These are phyloP conservation scores for Hydropotes inermis DNA, from an alignment of 2,113 vertebrate genomes.

Conservation along the genomic window DNA sequence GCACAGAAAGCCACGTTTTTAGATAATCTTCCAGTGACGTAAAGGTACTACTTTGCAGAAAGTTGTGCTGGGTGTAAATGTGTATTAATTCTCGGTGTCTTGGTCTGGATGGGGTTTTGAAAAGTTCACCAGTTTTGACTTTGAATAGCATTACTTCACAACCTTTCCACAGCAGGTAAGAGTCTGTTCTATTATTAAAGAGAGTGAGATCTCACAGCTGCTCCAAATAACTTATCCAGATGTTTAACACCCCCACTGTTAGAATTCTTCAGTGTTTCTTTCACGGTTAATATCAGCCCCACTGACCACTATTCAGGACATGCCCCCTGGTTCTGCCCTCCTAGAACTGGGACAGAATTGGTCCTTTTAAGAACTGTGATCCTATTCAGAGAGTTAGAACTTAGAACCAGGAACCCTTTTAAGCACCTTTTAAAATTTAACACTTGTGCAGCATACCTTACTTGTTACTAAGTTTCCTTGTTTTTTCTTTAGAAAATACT, in stretches of 20 bases:
- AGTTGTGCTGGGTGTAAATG: neutral
- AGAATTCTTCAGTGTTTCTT: neutral
- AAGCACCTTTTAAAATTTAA: neutral
- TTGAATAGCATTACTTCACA: constrained; percentile 37
- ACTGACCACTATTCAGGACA: neutral
- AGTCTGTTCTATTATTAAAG: constrained; percentile 36
- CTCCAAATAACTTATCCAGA: constrained; percentile 33
- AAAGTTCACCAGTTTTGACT: constrained; percentile 26
- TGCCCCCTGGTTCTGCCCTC: neutral
- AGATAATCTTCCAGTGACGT: neutral
- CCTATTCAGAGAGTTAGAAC: neutral
- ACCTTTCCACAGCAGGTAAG: neutral
- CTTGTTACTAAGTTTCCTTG: neutral
- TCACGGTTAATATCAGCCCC: neutral
- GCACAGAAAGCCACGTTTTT: neutral
- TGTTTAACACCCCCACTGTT: neutral
- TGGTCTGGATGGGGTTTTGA: neutral
- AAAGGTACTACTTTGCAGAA: neutral
- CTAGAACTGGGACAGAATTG: neutral
- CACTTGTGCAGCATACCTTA: neutral
- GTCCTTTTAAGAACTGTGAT: neutral
- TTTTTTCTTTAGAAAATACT: constrained; percentile 36
- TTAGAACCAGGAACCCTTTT: neutral
- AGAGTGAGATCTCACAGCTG: constrained; percentile 20
- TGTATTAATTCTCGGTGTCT: neutral